These are phyloP conservation scores for Acanthis flammea DNA, from an alignment of 2,797 vertebrate species.

Conservation along the genomic window DNA sequence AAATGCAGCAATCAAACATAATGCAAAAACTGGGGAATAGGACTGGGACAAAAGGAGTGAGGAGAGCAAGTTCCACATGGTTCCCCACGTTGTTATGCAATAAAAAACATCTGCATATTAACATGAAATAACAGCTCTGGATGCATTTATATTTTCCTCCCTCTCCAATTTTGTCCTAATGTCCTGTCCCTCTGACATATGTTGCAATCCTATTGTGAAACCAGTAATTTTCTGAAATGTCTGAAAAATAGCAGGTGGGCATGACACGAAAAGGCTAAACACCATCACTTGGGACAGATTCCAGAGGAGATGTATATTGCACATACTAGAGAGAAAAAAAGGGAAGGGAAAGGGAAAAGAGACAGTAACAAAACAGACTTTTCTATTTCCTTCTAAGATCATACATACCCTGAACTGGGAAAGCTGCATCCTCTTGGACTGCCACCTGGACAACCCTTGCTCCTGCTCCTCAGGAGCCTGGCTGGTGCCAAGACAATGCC, in stretches of 20 bases:
- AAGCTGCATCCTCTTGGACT: not conserved
- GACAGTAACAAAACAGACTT: not conserved
- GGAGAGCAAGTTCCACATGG: not conserved
- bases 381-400: not conserved
- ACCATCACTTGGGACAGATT: not conserved
- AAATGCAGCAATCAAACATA: not conserved
- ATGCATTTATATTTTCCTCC: not conserved
- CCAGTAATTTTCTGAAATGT: constrained; percentile 20
- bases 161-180: not conserved
- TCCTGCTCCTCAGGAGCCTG: not conserved
- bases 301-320: not conserved
- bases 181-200: not conserved
- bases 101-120: constrained; percentile 34
- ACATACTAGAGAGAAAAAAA: not conserved
- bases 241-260: constrained; percentile 43
- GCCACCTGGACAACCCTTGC: not conserved
- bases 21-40: not conserved
- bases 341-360: not conserved
- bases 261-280: not conserved
- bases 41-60: not conserved
- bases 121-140: constrained; percentile 48
- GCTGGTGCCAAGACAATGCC: not conserved
- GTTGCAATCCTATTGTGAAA: constrained; percentile 24
- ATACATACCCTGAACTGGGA: not conserved
- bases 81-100: not conserved